Base-by-base conservation (phyloP, 2,888 invertebrate genomes). In the Melipona bicolor region DNA sequence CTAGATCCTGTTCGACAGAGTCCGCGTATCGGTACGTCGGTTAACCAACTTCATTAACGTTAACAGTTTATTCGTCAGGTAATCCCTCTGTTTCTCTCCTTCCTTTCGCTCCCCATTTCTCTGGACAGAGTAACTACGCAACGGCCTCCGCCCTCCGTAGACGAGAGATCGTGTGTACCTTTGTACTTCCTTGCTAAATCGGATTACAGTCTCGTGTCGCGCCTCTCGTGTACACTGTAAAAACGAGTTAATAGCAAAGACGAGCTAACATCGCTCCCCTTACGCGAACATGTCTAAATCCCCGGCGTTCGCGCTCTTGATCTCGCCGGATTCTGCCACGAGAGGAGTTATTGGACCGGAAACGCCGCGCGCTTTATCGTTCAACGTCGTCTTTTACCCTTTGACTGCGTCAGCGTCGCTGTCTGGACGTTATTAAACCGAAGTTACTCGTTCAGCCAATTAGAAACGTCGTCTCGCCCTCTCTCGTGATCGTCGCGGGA, bases 141-240 rank as follows among this genome's bases (percentile, higher is more conserved):
- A 13, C 52, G 19, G 13, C 13, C 56, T n/a, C 13, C 54, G 21
- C 15, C 13, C 61, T n/a, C 6, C 43, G 43, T 43, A 43, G 27
- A 11, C 76, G 72, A 69, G 69, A 69, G 65, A 68, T 79, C 68
- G 50, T 68, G 81, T 79, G 72, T 82, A 84, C 73, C 80, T 87
- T 87, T 87, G 71, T 77, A 74, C 79, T 78, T 81, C 62, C 78
- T 78, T 72, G 65, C 17, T 54, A 87, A 87, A 86, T 87, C 86
- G 84, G 84, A 87, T 87, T 87, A 87, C 74, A 84, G 71, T 71
- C 79, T 74, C 69, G 73, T 75, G 71, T 81, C 71, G 75, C 71
- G 68, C 70, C 71, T 76, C 64, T 76, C 64, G 67, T 70, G 81
- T 72, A 65, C 65, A 61, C 32, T 75, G 87, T 77, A 86, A 81